phyloP scores from a whole-genome alignment of 92 coral and sea anemone genomes.

The Zoanthus sansibaricus region DNA sequence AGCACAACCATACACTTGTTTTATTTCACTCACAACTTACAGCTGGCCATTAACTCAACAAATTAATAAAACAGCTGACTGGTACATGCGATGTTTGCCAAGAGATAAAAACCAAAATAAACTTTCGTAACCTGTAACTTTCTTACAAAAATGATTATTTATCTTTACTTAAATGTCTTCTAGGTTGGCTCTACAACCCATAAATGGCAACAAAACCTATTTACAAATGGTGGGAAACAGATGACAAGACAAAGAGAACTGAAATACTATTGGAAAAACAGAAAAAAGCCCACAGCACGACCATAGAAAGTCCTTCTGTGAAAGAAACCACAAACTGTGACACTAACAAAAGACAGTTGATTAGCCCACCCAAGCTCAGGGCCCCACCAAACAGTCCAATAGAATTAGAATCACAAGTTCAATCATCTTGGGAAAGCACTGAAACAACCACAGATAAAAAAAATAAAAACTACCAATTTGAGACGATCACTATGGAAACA shows the following conservation, averaged over 20 bases:
- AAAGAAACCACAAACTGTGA: constrained; percentile 39
- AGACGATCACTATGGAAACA: constrained; percentile 88
- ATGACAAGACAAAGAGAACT: constrained; percentile 88
- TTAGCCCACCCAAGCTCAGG: not conserved
- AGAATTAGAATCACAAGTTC: not conserved
- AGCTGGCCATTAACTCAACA: too few species aligned
- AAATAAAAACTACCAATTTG: constrained; percentile 78
- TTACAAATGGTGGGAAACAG: constrained; percentile 97
- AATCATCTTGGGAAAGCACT: constrained; percentile 3
- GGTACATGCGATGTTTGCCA: too few species aligned
- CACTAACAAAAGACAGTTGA: constrained; percentile 21
- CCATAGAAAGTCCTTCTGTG: constrained; percentile 35
- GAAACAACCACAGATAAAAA: constrained; percentile 20
- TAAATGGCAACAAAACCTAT: constrained; percentile 68
- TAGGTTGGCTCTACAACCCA: not conserved
- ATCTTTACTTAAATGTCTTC: not conserved
- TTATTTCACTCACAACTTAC: too few species aligned
- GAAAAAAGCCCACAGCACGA: constrained; percentile 68
- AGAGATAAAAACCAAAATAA: too few species aligned
- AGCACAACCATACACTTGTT: too few species aligned
- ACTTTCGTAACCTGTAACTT: too few species aligned
- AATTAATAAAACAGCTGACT: too few species aligned
- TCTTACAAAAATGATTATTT: too few species aligned
- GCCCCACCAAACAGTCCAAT: constrained; percentile 37
- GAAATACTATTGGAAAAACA: constrained; percentile 87